These are phyloP conservation scores for Brachylomia viminalis DNA, from an alignment of 2,888 invertebrate species.

Conservation along the genomic window DNA sequence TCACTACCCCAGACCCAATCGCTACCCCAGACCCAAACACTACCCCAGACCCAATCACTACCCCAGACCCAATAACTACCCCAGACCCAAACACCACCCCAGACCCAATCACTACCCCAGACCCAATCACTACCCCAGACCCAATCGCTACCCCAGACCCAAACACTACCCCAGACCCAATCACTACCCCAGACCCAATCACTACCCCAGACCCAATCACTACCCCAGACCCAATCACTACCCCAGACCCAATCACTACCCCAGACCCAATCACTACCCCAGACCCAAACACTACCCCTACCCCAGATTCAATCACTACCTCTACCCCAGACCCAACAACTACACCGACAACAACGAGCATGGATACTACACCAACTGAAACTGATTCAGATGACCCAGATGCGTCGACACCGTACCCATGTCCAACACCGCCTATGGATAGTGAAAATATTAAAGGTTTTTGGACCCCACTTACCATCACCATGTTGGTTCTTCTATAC, in stretches of 20 bases:
- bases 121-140: too few species aligned
- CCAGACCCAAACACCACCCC: neutral
- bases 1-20: neutral
- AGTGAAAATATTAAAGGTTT: slow-evolving; percentile 42
- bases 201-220: neutral
- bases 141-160: neutral
- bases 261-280: too few species aligned
- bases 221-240: too few species aligned
- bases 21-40: neutral
- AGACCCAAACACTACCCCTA: neutral
- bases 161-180: neutral
- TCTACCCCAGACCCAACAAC: neutral
- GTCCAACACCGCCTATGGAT: slow-evolving; percentile 34
- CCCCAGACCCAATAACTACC: neutral
- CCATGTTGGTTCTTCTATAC: slow-evolving; percentile 57
- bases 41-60: neutral
- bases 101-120: too few species aligned
- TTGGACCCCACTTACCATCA: slow-evolving; percentile 67
- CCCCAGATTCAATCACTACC: neutral
- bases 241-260: neutral
- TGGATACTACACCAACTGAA: neutral
- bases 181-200: neutral
- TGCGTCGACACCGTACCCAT: slow-evolving; percentile 31
- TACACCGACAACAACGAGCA: neutral
- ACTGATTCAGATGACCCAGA: slow-evolving; percentile 6